phyloP scores from a whole-genome alignment of 1,140 invertebrate genomes.

The Pseudomyrmex sp. region DNA sequence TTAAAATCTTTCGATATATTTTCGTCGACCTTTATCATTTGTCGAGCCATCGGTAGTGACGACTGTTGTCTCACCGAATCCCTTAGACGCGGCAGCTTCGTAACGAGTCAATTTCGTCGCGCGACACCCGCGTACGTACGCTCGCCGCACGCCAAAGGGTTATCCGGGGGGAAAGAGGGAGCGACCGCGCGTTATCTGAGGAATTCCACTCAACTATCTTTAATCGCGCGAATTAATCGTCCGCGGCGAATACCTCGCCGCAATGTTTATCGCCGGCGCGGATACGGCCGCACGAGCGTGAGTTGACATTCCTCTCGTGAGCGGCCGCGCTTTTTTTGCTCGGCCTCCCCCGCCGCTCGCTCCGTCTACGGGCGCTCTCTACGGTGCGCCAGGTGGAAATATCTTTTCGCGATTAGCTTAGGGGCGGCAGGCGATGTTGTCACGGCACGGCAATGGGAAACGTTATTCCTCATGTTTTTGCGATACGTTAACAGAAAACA shows the following conservation, averaged over 20 bases:
- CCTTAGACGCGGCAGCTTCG: neutral
- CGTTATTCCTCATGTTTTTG: constrained; percentile 76
- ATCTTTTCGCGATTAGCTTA: constrained; percentile 69
- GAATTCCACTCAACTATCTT: constrained; percentile 52
- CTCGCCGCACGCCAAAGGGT: neutral
- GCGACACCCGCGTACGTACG: neutral
- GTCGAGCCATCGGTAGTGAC: neutral
- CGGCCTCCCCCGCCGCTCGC: neutral
- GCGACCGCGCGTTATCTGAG: constrained; percentile 33
- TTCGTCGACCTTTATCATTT: neutral
- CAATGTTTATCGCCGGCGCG: constrained; percentile 59
- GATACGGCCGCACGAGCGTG: constrained; percentile 32
- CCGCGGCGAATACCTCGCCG: constrained; percentile 33
- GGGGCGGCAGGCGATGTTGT: constrained; percentile 60
- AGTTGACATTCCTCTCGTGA: constrained; percentile 61
- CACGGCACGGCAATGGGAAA: constrained; percentile 73
- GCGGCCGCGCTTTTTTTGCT: constrained; percentile 52
- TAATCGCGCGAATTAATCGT: constrained; percentile 63
- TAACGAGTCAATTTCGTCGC: constrained; percentile 47
- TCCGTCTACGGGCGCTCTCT: neutral
- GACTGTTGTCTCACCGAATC: neutral
- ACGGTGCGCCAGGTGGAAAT: constrained; percentile 68
- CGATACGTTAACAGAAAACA: constrained; percentile 77
- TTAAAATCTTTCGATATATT: neutral
- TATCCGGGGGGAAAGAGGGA: neutral